phyloP scores from a whole-genome alignment of 2,113 vertebrate species.

The Chauna torquata region DNA sequence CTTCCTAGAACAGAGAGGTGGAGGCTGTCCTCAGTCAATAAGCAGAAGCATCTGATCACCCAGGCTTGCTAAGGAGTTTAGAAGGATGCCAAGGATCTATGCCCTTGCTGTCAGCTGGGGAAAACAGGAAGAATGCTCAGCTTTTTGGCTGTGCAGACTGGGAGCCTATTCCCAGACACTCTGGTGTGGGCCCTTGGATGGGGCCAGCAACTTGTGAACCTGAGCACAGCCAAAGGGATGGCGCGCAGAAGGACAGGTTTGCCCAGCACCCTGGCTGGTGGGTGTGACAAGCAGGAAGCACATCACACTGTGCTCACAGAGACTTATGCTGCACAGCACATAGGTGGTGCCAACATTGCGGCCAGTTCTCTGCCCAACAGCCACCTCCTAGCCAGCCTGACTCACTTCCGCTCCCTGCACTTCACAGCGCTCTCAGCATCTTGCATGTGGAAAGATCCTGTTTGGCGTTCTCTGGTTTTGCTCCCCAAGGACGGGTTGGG shows the following conservation, averaged over 20 bases:
- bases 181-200: not conserved
- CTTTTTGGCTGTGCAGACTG: not conserved
- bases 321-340: not conserved
- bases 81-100: not conserved
- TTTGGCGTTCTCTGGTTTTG: not conserved
- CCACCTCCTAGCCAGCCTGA: not conserved
- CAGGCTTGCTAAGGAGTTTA: not conserved
- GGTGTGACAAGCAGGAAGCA: accelerated
- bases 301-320: not conserved
- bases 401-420: not conserved
- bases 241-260: not conserved
- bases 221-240: not conserved
- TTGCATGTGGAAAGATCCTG: not conserved
- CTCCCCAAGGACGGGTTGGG: not conserved
- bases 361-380: not conserved
- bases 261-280: not conserved
- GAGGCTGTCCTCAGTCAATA: not conserved
- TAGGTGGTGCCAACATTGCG: accelerated
- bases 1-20: not conserved
- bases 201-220: not conserved
- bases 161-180: not conserved
- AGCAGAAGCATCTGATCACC: not conserved
- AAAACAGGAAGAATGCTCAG: not conserved
- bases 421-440: not conserved
- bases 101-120: not conserved